Percentiles rank a stretch among this genome's conserved stretches.
Evolutionary conservation across 2,888 invertebrate genomes (phyloP).

Genomic region (Apodemia mormo): DNA sequence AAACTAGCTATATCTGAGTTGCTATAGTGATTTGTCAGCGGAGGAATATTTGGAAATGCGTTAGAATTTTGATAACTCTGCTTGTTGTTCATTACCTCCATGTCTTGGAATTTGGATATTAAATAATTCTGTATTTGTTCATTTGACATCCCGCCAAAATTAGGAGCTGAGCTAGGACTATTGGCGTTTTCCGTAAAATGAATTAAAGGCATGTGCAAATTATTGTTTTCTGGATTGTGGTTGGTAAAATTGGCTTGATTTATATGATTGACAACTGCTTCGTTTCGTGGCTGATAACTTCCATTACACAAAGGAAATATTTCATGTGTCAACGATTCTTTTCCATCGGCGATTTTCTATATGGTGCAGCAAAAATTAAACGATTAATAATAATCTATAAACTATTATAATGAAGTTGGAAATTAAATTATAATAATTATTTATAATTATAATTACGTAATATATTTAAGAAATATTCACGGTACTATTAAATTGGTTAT

Average conservation of each 20-base stretch:
- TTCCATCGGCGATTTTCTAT: conserved; percentile 42
- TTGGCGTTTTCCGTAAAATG: conserved; percentile 34
- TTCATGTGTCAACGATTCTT: conserved; percentile 44
- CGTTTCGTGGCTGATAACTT: conserved; percentile 47
- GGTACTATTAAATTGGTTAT: no score
- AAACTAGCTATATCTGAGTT: conserved; percentile 58
- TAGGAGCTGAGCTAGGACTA: conserved; percentile 48
- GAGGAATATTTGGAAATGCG: conserved; percentile 71
- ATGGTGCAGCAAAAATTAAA: conserved; percentile 20
- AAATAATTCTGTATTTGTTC: conserved; percentile 70
- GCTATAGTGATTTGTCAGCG: conserved; percentile 60
- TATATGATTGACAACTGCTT: conserved; percentile 57
- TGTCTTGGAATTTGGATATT: conserved; percentile 64
- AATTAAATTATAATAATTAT: no score
- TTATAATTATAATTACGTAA: no score
- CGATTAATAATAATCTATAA: not conserved
- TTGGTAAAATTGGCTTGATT: conserved; percentile 46
- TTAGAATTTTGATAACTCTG: conserved; percentile 68
- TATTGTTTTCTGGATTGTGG: conserved; percentile 63
- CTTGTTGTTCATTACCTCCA: conserved; percentile 56
- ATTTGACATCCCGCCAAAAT: conserved; percentile 62
- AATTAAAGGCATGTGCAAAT: conserved; percentile 37
- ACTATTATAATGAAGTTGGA: not conserved
- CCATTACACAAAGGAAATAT: conserved; percentile 49
- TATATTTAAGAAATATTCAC: no score